Conservation (phyloP, 2,888 invertebrate genomes). For the Tupiocoris notatus region DNA sequence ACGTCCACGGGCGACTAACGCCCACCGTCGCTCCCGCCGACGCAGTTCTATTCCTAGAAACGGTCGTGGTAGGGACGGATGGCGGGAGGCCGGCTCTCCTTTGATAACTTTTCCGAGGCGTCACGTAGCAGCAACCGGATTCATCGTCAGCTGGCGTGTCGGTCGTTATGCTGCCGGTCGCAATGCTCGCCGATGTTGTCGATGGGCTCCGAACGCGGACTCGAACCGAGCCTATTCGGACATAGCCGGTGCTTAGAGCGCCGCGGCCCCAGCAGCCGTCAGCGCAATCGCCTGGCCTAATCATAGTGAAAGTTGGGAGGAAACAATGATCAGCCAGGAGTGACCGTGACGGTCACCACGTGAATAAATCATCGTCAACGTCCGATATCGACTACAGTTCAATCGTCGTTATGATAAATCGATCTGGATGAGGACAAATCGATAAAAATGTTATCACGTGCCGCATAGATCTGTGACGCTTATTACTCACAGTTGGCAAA, state of each 20-base stretch:
- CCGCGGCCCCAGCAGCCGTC: background rate
- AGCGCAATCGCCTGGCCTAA: background rate
- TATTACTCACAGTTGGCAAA: too few species aligned
- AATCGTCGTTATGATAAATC: too few species aligned
- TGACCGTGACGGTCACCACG: too few species aligned
- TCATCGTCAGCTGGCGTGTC: background rate
- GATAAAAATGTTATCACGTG: too few species aligned
- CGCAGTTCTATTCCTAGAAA: slow-evolving; percentile 38
- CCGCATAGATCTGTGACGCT: too few species aligned
- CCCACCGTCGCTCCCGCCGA: slow-evolving; percentile 17
- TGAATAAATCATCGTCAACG: too few species aligned
- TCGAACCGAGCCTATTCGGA: slow-evolving; percentile 32
- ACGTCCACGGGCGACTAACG: slow-evolving; percentile 3
- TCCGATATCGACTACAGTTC: too few species aligned
- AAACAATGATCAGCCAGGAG: too few species aligned
- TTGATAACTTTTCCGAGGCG: background rate
- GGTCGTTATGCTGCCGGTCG: background rate
- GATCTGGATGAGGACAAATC: too few species aligned
- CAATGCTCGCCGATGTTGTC: background rate
- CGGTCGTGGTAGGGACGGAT: slow-evolving; percentile 8
- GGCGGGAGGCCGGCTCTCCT: background rate
- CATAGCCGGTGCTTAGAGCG: slow-evolving; percentile 3
- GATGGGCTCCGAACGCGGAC: slow-evolving; percentile 27
- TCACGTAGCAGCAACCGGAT: slow-evolving; percentile 2
- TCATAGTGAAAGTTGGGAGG: too few species aligned